Base-by-base conservation (phyloP, 2,113 vertebrate species). In the Chaetodon auriga region DNA sequence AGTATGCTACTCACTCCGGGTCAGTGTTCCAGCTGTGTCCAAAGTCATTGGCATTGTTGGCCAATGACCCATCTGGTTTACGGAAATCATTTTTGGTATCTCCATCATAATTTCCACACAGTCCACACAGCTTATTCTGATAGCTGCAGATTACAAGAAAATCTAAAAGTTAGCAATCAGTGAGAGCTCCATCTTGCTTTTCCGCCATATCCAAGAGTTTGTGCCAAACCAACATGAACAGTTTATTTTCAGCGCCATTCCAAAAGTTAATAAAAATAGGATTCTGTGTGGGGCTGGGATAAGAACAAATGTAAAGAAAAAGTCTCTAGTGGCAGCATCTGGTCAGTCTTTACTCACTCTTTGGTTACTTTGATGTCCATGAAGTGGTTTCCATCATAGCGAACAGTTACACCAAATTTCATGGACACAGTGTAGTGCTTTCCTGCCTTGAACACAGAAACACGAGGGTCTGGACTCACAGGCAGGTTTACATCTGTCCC, bases 1-100 rank as follows among this genome's bases (percentile, higher is more conserved):
- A n/a, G 35, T 13, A 46, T 66, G 15, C 14, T 46, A 78, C 94
- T 95, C 53, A 96, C 95, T 92, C 72, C 54, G 93, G 79, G 69
- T 95, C 90, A 7, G 86, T 90, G 77, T 94, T 94, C 95, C 95
- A 96, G 88, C 95, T 96, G 92, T 95, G 82, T 57, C 95, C 95
- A 86, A 96, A 96, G 0, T 95, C 92, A 55, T 90, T 93, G 10
- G 86, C 75, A 43, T 53, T 83, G 58, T 10, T 81, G 54, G 93
- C 91, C 68, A 94, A 77, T 7, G 80, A 83, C 57, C 95, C 95
- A 63, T 90, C 74, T 3, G 95, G 94, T 23, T 92, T 95, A 35
- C 92, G 91, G 92, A 96, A 95, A 77, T 96, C 95, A 63, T 96
- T 91, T 23, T 88, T 84, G n/a, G 86, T 1, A 30, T 94, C 58